phyloP scores from a whole-genome alignment of 2,113 vertebrate genomes.

The Anthoscopus minutus region DNA sequence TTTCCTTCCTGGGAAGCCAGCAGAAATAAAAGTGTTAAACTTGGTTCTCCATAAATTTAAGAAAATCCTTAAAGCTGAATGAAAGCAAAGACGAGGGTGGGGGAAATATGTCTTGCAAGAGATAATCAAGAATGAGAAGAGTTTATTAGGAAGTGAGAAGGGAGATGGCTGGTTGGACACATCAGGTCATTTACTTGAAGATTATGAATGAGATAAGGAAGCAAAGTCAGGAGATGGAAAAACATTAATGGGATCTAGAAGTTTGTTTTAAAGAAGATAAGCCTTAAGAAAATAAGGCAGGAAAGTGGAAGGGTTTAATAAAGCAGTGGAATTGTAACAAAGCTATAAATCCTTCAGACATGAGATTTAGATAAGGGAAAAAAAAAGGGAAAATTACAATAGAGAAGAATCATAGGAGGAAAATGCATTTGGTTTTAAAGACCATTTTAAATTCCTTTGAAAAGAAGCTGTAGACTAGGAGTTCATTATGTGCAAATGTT shows the following conservation, averaged over 20 bases:
- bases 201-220: not conserved
- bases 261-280: slow-evolving; percentile 9
- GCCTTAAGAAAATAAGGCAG: not conserved
- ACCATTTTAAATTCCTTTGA: not conserved
- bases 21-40: not conserved
- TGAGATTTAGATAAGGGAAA: not conserved
- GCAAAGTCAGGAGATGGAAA: not conserved
- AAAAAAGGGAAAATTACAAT: not conserved
- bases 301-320: not conserved
- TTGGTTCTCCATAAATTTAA: not conserved
- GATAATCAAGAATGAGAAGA: not conserved
- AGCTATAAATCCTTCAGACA: slow-evolving; percentile 11
- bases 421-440: not conserved
- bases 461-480: not conserved
- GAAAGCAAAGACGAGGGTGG: not conserved
- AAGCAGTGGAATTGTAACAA: not conserved
- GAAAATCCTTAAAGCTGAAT: not conserved
- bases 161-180: not conserved
- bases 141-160: not conserved
- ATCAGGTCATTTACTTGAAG: not conserved
- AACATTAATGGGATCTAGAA: not conserved
- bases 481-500: not conserved
- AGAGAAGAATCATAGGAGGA: not conserved
- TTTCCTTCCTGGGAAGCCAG: not conserved
- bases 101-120: not conserved